Conservation (phyloP, 2,797 vertebrate genomes). For the Pteropus rufus region DNA sequence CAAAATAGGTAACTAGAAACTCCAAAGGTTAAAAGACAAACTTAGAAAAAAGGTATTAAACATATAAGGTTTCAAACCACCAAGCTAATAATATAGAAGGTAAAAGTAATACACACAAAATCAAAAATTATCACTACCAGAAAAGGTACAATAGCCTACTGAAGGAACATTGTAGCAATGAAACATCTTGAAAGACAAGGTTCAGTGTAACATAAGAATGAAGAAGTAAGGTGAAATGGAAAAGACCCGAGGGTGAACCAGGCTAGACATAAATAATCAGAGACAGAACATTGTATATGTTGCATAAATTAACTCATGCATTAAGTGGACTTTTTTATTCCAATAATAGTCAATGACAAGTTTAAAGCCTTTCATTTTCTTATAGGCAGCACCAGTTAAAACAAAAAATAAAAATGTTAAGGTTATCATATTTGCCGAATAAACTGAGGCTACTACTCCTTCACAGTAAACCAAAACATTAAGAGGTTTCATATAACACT, state of each 20-base stretch:
- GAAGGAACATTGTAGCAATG: background rate
- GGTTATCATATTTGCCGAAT: background rate
- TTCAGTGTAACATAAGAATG: background rate
- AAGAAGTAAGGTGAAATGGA: background rate
- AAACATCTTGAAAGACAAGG: constrained; percentile 7
- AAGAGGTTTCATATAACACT: background rate
- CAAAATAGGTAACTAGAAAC: background rate
- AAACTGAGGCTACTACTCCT: constrained; percentile 15
- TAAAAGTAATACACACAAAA: background rate
- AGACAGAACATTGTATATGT: background rate
- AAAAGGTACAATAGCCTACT: background rate
- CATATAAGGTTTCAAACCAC: background rate
- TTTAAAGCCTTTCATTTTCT: constrained; percentile 9
- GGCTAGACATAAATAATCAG: background rate
- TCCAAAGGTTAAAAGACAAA: constrained; percentile 13
- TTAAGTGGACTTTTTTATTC: constrained; percentile 23
- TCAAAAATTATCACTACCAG: background rate
- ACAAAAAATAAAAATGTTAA: constrained; percentile 16
- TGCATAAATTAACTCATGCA: constrained; percentile 1
- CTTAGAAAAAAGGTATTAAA: background rate
- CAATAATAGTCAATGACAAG: background rate
- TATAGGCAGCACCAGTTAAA: constrained; percentile 1
- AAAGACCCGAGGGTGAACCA: background rate
- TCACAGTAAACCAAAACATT: background rate
- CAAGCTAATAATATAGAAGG: background rate